A percentile compares a stretch with the other conserved stretches of the same genome.
phyloP scores from a whole-genome alignment of 2,888 invertebrate species.

The Fabriciana adippe region DNA sequence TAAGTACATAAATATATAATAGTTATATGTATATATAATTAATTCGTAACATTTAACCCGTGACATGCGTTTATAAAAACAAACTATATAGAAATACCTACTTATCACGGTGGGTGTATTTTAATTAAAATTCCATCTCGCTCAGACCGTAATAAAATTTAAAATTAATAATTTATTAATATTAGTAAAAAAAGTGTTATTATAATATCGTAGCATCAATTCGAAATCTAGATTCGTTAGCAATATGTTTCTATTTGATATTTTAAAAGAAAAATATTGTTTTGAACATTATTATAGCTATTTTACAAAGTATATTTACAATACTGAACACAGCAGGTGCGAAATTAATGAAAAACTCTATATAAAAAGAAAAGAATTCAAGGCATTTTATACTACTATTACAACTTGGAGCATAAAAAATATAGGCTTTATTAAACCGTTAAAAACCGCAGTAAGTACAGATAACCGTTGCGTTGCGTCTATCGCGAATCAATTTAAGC shows the following conservation, averaged over 20 bases:
- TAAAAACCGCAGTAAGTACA: conserved; percentile 7
- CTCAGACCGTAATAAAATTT: conserved; percentile 7
- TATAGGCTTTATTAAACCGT: background rate
- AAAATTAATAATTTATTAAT: conserved; percentile 4
- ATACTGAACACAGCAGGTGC: no score
- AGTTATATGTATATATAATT: conserved; percentile 8
- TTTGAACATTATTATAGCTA: no score
- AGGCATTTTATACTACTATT: conserved; percentile 6
- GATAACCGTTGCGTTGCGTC: conserved; percentile 17
- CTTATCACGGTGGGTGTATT: conserved; percentile 8
- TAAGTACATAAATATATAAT: background rate
- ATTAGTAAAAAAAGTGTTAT: conserved; percentile 3
- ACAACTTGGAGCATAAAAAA: conserved; percentile 2
- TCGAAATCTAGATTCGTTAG: no score
- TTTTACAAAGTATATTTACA: no score
- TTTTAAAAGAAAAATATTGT: no score
- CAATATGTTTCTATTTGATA: no score
- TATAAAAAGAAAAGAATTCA: background rate
- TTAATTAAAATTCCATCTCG: conserved; percentile 17
- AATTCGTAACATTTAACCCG: conserved; percentile 20
- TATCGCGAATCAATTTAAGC: conserved; percentile 27
- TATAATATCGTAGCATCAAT: background rate
- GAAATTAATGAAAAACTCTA: background rate
- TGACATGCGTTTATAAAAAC: conserved; percentile 13
- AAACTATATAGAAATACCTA: conserved; percentile 7